Conservation (phyloP, 2,113 vertebrate genomes). For the Pachycephala philippinensis region DNA sequence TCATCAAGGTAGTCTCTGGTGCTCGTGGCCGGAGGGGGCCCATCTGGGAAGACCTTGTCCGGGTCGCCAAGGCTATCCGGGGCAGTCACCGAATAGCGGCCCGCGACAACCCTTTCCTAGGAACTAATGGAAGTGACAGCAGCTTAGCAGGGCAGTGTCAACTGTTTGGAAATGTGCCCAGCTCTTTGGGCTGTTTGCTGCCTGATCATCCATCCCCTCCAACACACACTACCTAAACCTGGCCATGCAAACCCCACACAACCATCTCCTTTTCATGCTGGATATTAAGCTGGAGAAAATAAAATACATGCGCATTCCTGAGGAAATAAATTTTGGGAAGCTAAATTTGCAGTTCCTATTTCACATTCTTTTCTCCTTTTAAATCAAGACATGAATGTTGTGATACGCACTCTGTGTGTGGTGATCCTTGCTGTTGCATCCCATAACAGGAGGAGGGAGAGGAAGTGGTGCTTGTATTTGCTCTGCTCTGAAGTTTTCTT, state of each 20-base stretch:
- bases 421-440: background rate
- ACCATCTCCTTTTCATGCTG: background rate
- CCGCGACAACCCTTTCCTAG: background rate
- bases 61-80: no score
- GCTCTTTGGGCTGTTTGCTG: background rate
- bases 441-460: background rate
- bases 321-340: background rate
- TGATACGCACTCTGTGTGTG: background rate
- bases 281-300: background rate
- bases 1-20: no score
- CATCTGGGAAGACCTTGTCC: no score
- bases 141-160: background rate
- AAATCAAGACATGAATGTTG: background rate
- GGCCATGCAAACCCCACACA: background rate
- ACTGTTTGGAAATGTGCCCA: background rate
- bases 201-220: rapidly evolving
- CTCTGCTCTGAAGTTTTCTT: background rate
- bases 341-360: background rate
- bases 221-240: background rate
- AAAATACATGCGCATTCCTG: background rate
- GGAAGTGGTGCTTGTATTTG: background rate
- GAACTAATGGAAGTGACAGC: background rate
- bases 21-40: no score
- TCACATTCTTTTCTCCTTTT: background rate
- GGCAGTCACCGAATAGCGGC: no score